phyloP scores from a whole-genome alignment of 1,140 invertebrate genomes.

The Drosophila hydei region DNA sequence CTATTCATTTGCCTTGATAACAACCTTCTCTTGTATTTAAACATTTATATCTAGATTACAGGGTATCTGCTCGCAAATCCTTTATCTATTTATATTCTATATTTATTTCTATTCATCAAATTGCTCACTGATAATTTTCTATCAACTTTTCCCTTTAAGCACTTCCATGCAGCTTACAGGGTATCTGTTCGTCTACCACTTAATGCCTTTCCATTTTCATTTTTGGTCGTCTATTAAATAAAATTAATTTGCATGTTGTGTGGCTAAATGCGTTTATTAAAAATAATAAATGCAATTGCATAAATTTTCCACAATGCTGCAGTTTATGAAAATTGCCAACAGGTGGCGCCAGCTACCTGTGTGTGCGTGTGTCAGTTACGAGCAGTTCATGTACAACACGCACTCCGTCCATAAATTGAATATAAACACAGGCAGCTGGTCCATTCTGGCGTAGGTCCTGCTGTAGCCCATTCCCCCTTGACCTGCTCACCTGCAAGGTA shows the following conservation, averaged over 20 bases:
- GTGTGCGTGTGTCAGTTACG: neutral
- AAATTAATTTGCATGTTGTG: slow-evolving; percentile 29
- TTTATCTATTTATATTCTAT: neutral
- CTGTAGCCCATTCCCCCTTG: neutral
- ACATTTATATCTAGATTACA: too few species aligned
- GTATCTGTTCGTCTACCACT: neutral
- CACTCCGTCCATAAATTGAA: slow-evolving; percentile 32
- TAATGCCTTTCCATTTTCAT: neutral
- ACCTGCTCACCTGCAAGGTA: neutral
- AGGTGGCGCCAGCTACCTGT: slow-evolving; percentile 12
- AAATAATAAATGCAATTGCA: slow-evolving; percentile 32
- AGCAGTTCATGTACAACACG: neutral
- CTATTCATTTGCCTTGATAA: too few species aligned
- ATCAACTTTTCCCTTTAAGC: too few species aligned
- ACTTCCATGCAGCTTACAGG: neutral
- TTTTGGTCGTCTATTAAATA: neutral
- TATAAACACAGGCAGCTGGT: slow-evolving; percentile 35
- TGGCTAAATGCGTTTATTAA: slow-evolving; percentile 1
- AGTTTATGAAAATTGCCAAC: slow-evolving; percentile 27
- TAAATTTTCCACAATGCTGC: slow-evolving; percentile 8
- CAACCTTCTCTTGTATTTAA: too few species aligned
- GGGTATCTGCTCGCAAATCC: neutral
- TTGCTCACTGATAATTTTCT: too few species aligned
- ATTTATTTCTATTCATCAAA: too few species aligned
- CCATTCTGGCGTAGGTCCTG: slow-evolving; percentile 11